Evolutionary conservation across 1,140 invertebrate genomes (phyloP), one percentile per base, ranked within the genome.

Genomic region (Drosophila prosaltans): DNA sequence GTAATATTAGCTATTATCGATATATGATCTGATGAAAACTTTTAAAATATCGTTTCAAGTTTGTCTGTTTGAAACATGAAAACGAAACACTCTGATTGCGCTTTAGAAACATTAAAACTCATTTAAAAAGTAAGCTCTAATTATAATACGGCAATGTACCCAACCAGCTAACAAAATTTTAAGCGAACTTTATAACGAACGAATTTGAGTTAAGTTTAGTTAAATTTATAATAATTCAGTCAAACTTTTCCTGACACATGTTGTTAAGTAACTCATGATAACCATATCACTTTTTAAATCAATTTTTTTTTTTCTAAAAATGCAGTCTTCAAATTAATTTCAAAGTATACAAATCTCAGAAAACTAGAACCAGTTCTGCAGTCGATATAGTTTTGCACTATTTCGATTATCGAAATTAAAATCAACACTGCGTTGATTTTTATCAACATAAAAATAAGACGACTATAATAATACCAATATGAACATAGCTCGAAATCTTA

Each of bases 381-480:
- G 45, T 26, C 45, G 45, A 51, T 26, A 26, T 48, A 51, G 21
- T 24, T 48, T 51, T 51, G 21, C 45, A 24, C 2, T 51, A 51
- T 1, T 26, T 21, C 6, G 2, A 2, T 16, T 8, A 26, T 51
- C 45, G 9, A 51, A 6, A 36, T 36, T 5, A 36, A 51, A 16
- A 26, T 51, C 45, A 51, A 51, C 45, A 10, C 24, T 51, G 45
- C 21, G 8, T 51, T 51, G 6, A 51, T 51, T 51, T 51, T 51
- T 51, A 48, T 48, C 45, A 51, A 51, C 8, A 51, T 48, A 48
- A 58, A 40, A 40, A 40, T 6, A 59, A 59, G 8, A n/a, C 32
- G 36, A 59, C 16, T 30, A 59, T 39, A 36, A 57, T 57, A 58
- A 39, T 59, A 40, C 57, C 10, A 24, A 59, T 11, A 59, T 59